phyloP scores from a whole-genome alignment of 2,888 invertebrate species.

The Drosophila neonasuta region DNA sequence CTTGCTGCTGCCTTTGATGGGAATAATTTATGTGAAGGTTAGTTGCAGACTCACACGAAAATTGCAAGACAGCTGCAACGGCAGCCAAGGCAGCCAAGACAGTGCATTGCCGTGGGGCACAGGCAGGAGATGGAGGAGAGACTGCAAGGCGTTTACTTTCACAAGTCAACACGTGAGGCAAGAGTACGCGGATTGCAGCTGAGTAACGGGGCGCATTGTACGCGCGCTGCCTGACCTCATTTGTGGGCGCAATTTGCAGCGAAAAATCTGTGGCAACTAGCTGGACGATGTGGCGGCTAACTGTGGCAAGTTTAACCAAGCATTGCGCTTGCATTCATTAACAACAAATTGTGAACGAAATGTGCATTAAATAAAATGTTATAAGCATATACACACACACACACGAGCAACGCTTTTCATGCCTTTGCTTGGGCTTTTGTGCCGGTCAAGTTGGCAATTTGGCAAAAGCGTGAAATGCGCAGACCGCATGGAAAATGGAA shows the following conservation, averaged over 20 bases:
- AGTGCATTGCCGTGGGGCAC: not conserved
- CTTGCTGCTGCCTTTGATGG: slow-evolving; percentile 65
- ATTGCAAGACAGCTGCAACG: slow-evolving; percentile 40
- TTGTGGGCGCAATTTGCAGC: slow-evolving; percentile 73
- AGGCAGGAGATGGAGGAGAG: not conserved
- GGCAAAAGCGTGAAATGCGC: slow-evolving; percentile 74
- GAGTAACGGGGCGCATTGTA: slow-evolving; percentile 69
- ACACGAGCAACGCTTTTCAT: slow-evolving; percentile 25
- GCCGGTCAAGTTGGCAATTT: slow-evolving; percentile 76
- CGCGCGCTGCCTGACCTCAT: slow-evolving; percentile 68
- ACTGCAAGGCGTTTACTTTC: slow-evolving; percentile 68
- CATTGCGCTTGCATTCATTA: slow-evolving; percentile 69
- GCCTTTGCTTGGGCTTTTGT: slow-evolving; percentile 43
- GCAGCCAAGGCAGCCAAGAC: slow-evolving; percentile 15
- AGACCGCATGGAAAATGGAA: slow-evolving; percentile 47
- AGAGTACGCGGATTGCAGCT: slow-evolving; percentile 36
- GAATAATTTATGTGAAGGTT: slow-evolving; percentile 77
- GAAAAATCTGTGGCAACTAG: slow-evolving; percentile 66
- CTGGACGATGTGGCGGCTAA: slow-evolving; percentile 25
- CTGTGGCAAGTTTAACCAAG: slow-evolving; percentile 31
- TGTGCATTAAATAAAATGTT: slow-evolving; percentile 75
- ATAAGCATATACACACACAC: slow-evolving; percentile 58
- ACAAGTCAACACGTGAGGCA: slow-evolving; percentile 74
- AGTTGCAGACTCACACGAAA: slow-evolving; percentile 71
- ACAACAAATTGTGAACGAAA: slow-evolving; percentile 74